Base-by-base conservation (phyloP, 2,797 vertebrate genomes). In the Vespertilio murinus region DNA sequence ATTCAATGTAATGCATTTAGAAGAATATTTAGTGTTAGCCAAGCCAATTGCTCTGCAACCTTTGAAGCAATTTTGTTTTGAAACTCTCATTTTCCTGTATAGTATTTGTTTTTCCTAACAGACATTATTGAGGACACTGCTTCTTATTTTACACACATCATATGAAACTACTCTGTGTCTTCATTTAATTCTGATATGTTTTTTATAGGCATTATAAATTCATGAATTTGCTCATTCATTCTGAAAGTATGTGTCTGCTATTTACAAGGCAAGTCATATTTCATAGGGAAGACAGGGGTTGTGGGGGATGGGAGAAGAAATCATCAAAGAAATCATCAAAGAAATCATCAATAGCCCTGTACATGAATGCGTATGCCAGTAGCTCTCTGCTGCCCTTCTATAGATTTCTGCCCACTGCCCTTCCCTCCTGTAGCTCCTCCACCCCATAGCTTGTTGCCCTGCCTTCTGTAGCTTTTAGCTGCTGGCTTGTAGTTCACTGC, bases 31-130 rank as follows among this genome's bases (percentile, higher is more conserved):
- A 97, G 85, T 86, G 90, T 96, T 94, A 97, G 77, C 96, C 88
- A 97, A 97, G 93, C 92, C 98, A 98, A 98, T 98, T 98, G 97
- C 92, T 96, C 90, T 75, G 79, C 30, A 79, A 88, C 94, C 89
- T 95, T 91, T 93, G 69, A 97, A 97, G 97, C 95, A 80, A 96
- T 98, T 98, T 95, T 85, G 93, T 92, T 97, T 96, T 97, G 94
- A 97, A 97, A 97, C 80, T 97, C 77, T 84, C 96, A 95, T 97
- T 94, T 94, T 96, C 75, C 78, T 54, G 67, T 78, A 42, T 64
- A 96, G 88, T 47, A 47, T 97, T 97, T 96, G 93, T 80, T 93
- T 77, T 74, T 13, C 17, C 54, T 97, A 97, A 97, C 95, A 97
- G 96, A 91, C 42, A 95, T 81, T 82, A 93, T 40, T 56, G 67